Percentiles rank a stretch among this genome's conserved stretches.
These are phyloP conservation scores for Camelus bactrianus DNA, from an alignment of 2,113 vertebrate genomes.

Conservation along the genomic window DNA sequence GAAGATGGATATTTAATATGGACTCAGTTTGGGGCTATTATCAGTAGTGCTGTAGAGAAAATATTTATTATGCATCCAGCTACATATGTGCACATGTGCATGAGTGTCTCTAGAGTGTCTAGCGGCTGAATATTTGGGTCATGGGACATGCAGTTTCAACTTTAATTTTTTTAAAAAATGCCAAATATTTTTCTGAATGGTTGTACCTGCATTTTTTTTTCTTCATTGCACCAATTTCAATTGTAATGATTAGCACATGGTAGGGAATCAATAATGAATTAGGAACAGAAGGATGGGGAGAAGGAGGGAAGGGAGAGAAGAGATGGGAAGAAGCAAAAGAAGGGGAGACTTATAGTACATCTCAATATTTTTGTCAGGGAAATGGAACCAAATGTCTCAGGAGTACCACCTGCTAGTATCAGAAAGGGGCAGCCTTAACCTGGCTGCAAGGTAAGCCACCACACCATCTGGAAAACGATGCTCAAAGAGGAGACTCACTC, in stretches of 20 bases:
- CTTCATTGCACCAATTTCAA: not conserved
- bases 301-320: not conserved
- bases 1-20: not conserved
- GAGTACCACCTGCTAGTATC: not conserved
- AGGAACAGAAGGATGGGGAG: not conserved
- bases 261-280: slow-evolving; percentile 16
- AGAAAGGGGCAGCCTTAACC: slow-evolving; percentile 41
- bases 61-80: not conserved
- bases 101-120: not conserved
- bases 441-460: not conserved
- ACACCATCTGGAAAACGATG: not conserved
- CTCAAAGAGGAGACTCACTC: not conserved
- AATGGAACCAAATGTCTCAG: not conserved
- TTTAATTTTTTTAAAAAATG: not conserved
- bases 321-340: not conserved
- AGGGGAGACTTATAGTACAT: not conserved
- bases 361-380: not conserved
- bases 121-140: not conserved
- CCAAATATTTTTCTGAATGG: not conserved
- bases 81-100: no score
- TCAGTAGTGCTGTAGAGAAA: not conserved
- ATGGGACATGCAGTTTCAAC: not conserved
- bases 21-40: not conserved
- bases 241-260: not conserved
- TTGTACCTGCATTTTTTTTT: not conserved